Conservation (phyloP, 2,113 vertebrate species). For the Geococcyx californianus region DNA sequence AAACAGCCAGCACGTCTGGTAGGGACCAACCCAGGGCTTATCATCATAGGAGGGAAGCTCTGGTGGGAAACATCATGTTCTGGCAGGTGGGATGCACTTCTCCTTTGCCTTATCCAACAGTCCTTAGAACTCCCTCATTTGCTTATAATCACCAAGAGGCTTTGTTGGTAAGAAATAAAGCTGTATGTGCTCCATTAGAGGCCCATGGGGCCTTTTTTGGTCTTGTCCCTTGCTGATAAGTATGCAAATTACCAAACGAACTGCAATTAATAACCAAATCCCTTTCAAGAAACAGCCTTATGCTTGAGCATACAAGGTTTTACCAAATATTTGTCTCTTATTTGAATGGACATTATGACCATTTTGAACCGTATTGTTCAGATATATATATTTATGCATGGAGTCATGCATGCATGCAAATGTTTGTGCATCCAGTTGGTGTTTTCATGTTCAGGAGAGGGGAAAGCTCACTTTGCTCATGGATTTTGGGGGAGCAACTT, state of each 20-base stretch:
- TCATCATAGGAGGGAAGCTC: neutral
- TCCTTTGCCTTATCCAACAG: neutral
- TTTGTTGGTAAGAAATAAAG: slow-evolving; percentile 33
- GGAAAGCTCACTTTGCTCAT: neutral
- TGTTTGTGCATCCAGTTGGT: neutral
- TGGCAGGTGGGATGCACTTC: neutral
- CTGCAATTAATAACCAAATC: slow-evolving; percentile 68
- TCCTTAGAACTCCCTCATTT: neutral
- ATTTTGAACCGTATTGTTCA: neutral
- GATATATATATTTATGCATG: neutral
- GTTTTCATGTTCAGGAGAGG: neutral
- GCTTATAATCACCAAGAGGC: slow-evolving; percentile 36
- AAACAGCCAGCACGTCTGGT: neutral
- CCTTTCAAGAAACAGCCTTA: neutral
- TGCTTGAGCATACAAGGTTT: neutral
- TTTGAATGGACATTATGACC: slow-evolving; percentile 38
- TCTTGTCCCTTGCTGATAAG: slow-evolving; percentile 41
- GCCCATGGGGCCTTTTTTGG: neutral
- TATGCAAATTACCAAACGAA: slow-evolving; percentile 66
- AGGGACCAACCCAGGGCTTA: neutral
- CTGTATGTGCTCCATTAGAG: neutral
- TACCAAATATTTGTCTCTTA: slow-evolving; percentile 47
- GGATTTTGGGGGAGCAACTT: neutral
- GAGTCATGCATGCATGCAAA: neutral
- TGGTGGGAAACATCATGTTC: neutral